A percentile compares a stretch with the other conserved stretches of the same genome.
Conservation (phyloP, 2,888 invertebrate species). For the Athalia cordata region DNA sequence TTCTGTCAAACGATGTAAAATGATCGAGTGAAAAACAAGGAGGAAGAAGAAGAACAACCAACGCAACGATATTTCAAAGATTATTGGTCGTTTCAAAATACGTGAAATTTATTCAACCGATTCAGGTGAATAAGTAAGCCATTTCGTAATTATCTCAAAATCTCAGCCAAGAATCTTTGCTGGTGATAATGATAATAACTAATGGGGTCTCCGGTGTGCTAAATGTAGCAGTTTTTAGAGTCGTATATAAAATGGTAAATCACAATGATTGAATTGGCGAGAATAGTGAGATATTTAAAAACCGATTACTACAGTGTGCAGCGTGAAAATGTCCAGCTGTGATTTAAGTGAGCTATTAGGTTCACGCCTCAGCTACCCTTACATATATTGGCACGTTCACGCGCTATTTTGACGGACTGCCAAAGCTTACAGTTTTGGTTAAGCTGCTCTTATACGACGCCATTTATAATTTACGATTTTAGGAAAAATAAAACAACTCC, state of each 20-base stretch:
- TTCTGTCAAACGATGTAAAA: not conserved
- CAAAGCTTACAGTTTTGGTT: slow-evolving; percentile 49
- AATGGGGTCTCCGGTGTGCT: not conserved
- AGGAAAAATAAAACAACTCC: slow-evolving; percentile 4
- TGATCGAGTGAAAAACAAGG: not conserved
- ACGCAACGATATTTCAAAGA: slow-evolving; percentile 17
- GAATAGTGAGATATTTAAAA: slow-evolving; percentile 37
- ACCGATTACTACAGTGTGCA: slow-evolving; percentile 34
- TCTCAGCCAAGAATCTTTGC: not conserved
- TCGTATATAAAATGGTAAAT: not conserved
- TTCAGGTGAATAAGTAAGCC: slow-evolving; percentile 3
- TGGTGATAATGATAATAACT: not conserved
- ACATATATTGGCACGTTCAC: slow-evolving; percentile 49
- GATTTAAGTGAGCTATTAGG: slow-evolving; percentile 52
- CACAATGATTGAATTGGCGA: slow-evolving; percentile 30
- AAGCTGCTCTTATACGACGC: slow-evolving; percentile 41
- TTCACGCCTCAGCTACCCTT: slow-evolving; percentile 33
- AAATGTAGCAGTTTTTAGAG: not conserved
- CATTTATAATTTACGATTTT: slow-evolving; percentile 12
- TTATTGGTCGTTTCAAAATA: slow-evolving; percentile 1
- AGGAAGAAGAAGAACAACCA: too few species aligned
- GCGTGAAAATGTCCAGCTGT: slow-evolving; percentile 46
- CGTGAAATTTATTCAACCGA: not conserved
- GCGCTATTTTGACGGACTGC: slow-evolving; percentile 54
- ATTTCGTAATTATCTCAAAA: slow-evolving; percentile 2